Percentiles rank a stretch among this genome's conserved stretches.
These are phyloP conservation scores for Podotricha telesiphe DNA, from an alignment of 2,888 invertebrate genomes.

Conservation along the genomic window DNA sequence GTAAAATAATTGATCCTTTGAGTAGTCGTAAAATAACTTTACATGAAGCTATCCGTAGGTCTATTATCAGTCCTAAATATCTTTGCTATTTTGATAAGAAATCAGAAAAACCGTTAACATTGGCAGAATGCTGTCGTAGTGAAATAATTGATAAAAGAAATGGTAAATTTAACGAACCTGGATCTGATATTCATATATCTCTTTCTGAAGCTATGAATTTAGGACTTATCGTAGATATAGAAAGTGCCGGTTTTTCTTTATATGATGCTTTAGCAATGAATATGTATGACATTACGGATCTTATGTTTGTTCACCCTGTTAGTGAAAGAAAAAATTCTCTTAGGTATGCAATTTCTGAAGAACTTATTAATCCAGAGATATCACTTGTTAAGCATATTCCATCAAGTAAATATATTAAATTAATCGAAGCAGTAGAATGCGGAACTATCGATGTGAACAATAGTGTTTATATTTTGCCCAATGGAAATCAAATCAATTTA, in stretches of 20 bases:
- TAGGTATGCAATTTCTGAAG: conserved; percentile 88
- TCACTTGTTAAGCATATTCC: conserved; percentile 89
- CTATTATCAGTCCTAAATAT: conserved; percentile 90
- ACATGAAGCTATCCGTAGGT: conserved; percentile 92
- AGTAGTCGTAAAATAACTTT: conserved; percentile 91
- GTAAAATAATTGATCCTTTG: conserved; percentile 92
- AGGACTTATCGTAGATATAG: conserved; percentile 93
- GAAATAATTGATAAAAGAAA: conserved; percentile 91
- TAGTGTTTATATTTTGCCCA: conserved; percentile 85
- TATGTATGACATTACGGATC: conserved; percentile 87
- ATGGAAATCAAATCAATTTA: conserved; percentile 87
- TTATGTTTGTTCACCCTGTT: conserved; percentile 89
- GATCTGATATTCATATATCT: conserved; percentile 85
- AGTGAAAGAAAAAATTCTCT: conserved; percentile 89
- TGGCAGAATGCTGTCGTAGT: conserved; percentile 91
- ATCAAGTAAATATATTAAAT: conserved; percentile 87
- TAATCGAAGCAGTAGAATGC: conserved; percentile 88
- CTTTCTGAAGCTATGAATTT: conserved; percentile 89
- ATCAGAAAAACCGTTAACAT: conserved; percentile 87
- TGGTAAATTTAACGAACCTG: conserved; percentile 90
- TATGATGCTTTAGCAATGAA: conserved; percentile 92
- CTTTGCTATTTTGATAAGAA: conserved; percentile 92
- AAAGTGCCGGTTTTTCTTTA: conserved; percentile 91
- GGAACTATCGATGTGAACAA: conserved; percentile 87
- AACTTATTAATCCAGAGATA: conserved; percentile 89